Percentiles rank a stretch among this genome's conserved stretches.
phyloP scores from a whole-genome alignment of 2,797 vertebrate species.

The Cirrhinus molitorella region DNA sequence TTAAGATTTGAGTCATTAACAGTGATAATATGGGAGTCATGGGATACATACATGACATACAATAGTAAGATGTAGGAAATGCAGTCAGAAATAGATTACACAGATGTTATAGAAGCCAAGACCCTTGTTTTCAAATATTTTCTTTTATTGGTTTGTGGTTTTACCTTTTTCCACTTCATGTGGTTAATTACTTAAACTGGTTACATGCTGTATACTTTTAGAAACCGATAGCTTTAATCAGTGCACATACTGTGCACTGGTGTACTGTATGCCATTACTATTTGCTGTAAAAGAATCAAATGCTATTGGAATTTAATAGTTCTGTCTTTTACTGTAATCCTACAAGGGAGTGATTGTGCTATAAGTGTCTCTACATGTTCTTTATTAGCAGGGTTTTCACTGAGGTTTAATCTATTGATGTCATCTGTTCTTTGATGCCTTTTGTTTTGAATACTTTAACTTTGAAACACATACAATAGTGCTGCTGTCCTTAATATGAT shows the following conservation, averaged over 20 bases:
- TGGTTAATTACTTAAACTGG: neutral
- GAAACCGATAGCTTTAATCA: neutral
- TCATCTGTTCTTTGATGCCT: conserved; percentile 56
- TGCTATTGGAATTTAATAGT: neutral
- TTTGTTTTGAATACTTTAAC: conserved; percentile 60
- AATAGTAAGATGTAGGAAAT: neutral
- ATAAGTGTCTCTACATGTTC: conserved; percentile 64
- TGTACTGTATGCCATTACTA: neutral
- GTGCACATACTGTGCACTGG: neutral
- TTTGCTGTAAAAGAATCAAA: neutral
- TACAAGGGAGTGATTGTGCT: conserved; percentile 54
- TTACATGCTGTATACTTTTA: neutral
- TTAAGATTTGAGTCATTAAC: neutral
- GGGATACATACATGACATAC: neutral
- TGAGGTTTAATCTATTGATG: conserved; percentile 61
- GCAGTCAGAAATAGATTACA: neutral
- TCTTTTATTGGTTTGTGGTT: neutral
- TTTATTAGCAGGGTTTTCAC: conserved; percentile 67
- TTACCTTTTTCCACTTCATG: neutral
- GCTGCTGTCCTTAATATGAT: conserved; percentile 58
- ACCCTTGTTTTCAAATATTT: neutral
- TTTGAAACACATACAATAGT: conserved; percentile 59
- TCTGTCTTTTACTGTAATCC: neutral
- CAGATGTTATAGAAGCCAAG: neutral
- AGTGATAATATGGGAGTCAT: neutral